Percentiles rank a stretch among this genome's conserved stretches.
Conservation (phyloP, 2,888 invertebrate species). For the Auanema sp. region DNA sequence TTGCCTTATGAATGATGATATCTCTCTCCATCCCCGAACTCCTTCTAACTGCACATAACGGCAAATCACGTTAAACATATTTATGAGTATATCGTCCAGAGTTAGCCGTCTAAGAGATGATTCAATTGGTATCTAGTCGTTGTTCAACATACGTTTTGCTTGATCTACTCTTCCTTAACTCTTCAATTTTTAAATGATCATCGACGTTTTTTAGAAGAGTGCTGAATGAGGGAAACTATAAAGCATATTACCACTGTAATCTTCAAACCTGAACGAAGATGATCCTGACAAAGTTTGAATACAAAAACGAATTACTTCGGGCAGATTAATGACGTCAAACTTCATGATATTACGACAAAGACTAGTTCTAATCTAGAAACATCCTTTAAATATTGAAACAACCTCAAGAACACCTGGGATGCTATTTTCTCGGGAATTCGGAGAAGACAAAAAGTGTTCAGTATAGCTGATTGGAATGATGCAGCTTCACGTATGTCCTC, state of each 20-base stretch:
- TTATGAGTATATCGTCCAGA: conserved; percentile 18
- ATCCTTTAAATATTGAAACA: background rate
- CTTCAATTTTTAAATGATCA: too few relatives aligned
- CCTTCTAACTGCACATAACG: conserved; percentile 29
- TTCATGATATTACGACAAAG: conserved; percentile 11
- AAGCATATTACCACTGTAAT: too few relatives aligned
- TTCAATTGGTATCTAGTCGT: too few relatives aligned
- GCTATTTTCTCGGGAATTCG: conserved; percentile 8
- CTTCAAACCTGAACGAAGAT: too few relatives aligned
- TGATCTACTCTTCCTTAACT: too few relatives aligned
- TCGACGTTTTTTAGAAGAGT: too few relatives aligned
- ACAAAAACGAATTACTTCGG: conserved; percentile 8
- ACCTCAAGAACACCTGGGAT: conserved; percentile 2
- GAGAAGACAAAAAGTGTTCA: conserved; percentile 10
- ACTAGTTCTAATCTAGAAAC: conserved; percentile 12
- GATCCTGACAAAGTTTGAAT: conserved; percentile 9
- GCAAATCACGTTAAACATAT: conserved; percentile 23
- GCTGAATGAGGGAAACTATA: too few relatives aligned
- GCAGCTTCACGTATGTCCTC: background rate
- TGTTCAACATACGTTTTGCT: too few relatives aligned
- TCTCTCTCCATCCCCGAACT: conserved; percentile 28
- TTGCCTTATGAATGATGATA: conserved; percentile 10
- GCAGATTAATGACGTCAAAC: conserved; percentile 9
- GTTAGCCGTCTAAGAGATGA: background rate
- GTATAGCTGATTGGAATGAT: conserved; percentile 14